These are phyloP conservation scores for Rutilus rutilus DNA, from an alignment of 2,113 vertebrate genomes.

Conservation along the genomic window DNA sequence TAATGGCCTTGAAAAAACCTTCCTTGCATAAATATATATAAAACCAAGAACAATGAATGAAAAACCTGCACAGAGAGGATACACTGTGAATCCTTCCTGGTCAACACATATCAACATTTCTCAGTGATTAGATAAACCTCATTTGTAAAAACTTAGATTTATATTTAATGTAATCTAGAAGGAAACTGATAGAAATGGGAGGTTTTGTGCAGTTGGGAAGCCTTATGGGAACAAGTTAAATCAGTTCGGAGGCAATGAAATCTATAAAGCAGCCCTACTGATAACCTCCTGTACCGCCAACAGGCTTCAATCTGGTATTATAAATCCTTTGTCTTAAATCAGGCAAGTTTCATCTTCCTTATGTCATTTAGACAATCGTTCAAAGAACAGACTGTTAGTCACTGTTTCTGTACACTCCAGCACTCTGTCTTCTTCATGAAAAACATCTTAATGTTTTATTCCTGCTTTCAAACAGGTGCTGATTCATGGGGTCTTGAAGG, in stretches of 20 bases:
- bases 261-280: slow-evolving; percentile 34
- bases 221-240: slow-evolving; percentile 37
- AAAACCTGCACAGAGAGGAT: neutral
- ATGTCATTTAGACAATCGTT: slow-evolving; percentile 30
- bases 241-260: slow-evolving; percentile 27
- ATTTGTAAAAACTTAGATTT: neutral
- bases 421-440: slow-evolving; percentile 28
- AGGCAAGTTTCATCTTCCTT: slow-evolving; percentile 12
- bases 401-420: slow-evolving; percentile 17
- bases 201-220: neutral
- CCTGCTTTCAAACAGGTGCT: slow-evolving; percentile 46
- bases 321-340: slow-evolving; percentile 39
- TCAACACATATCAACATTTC: neutral
- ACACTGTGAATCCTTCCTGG: neutral
- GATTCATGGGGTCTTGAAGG: slow-evolving; percentile 54
- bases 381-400: slow-evolving; percentile 18
- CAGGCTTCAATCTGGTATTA: slow-evolving; percentile 33
- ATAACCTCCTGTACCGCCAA: slow-evolving; percentile 38
- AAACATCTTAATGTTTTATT: slow-evolving; percentile 39
- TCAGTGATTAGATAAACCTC: neutral
- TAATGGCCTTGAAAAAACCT: slow-evolving; percentile 25
- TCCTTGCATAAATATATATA: neutral
- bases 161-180: neutral
- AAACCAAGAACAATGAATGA: neutral
- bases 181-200: neutral